A percentile compares a stretch with the other conserved stretches of the same genome.
phyloP scores from a whole-genome alignment of 2,797 vertebrate genomes.

The Pteropus rufus region DNA sequence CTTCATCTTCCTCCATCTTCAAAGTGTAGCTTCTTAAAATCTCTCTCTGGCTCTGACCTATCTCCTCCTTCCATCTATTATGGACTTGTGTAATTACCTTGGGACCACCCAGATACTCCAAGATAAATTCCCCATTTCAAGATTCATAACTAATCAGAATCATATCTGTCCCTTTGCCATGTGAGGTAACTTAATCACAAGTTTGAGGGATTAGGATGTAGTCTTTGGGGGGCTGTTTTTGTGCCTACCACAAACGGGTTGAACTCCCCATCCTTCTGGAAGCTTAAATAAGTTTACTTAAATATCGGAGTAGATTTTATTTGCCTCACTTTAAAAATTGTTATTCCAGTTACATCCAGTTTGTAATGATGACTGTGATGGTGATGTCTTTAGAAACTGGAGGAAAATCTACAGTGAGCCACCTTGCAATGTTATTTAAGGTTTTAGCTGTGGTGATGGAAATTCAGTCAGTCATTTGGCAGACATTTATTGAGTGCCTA shows the following conservation, averaged over 20 bases:
- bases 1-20: neutral
- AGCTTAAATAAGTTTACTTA: neutral
- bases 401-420: neutral
- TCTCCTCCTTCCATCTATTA: neutral
- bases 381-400: neutral
- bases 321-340: neutral
- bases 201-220: neutral
- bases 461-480: neutral
- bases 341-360: too few relatives aligned
- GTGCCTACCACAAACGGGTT: neutral
- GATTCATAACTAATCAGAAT: neutral
- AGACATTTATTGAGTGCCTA: neutral
- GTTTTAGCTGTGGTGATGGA: neutral
- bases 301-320: neutral
- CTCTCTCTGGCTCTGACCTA: neutral
- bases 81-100: neutral
- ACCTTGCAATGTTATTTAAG: neutral
- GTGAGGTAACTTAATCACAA: neutral
- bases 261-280: neutral
- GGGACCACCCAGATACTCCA: neutral
- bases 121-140: neutral
- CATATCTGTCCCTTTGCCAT: neutral
- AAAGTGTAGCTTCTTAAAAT: neutral
- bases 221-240: neutral
- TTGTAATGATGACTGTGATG: neutral